Percentiles rank a stretch among this genome's conserved stretches.
Evolutionary conservation across 2,797 vertebrate species (phyloP).

Genomic region (Sebastes steindachneri): DNA sequence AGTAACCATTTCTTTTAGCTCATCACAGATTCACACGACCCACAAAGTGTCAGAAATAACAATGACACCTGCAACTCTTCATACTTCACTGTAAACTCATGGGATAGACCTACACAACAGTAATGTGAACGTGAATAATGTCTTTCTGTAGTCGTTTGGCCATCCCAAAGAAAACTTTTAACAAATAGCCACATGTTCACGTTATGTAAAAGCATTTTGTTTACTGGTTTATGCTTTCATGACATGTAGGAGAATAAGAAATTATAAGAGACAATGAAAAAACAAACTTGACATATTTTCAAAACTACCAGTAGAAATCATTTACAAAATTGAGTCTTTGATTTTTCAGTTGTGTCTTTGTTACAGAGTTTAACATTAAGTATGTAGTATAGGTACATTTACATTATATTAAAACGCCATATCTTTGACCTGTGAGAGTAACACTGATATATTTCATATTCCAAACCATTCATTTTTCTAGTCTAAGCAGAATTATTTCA

Average conservation of each 20-base stretch:
- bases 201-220: slow-evolving; percentile 41
- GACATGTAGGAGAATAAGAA: slow-evolving; percentile 59
- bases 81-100: slow-evolving; percentile 53
- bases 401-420: slow-evolving; percentile 68
- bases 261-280: slow-evolving; percentile 67
- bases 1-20: slow-evolving; percentile 53
- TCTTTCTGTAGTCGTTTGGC: slow-evolving; percentile 10
- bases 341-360: slow-evolving; percentile 55
- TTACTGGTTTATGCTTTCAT: slow-evolving; percentile 40
- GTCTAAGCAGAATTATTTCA: slow-evolving; percentile 60
- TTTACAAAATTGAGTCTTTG: slow-evolving; percentile 72
- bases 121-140: slow-evolving; percentile 43
- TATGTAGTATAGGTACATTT: slow-evolving; percentile 69
- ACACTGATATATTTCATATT: slow-evolving; percentile 66
- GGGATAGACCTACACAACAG: slow-evolving; percentile 54
- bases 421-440: slow-evolving; percentile 59
- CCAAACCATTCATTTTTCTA: slow-evolving; percentile 68
- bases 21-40: slow-evolving; percentile 57
- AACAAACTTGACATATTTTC: slow-evolving; percentile 48
- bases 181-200: slow-evolving; percentile 48
- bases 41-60: slow-evolving; percentile 44
- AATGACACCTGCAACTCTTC: slow-evolving; percentile 40
- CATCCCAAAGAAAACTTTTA: slow-evolving; percentile 26
- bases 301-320: slow-evolving; percentile 73
- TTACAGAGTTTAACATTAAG: slow-evolving; percentile 70